Evolutionary conservation across 2,113 vertebrate genomes (phyloP).

Genomic region (Cyanistes caeruleus): DNA sequence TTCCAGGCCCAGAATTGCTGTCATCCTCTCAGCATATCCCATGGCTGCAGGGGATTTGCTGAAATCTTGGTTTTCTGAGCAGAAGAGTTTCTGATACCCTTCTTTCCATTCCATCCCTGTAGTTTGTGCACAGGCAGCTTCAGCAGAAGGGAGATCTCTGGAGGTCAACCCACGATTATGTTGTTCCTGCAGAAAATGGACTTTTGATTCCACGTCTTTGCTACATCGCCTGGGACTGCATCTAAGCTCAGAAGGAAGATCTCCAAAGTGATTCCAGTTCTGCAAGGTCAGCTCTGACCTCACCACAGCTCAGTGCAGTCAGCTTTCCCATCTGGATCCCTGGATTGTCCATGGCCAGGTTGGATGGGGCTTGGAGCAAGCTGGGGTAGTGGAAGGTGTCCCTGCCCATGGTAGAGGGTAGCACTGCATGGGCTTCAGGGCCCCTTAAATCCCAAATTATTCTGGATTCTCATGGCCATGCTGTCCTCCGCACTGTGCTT

Average conservation of each 20-base stretch:
- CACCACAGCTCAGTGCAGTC: background rate
- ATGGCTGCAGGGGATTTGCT: background rate
- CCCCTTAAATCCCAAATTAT: background rate
- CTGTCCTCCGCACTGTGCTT: background rate
- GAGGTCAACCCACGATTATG: fast-evolving
- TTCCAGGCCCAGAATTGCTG: background rate
- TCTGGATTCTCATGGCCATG: background rate
- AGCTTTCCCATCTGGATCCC: background rate
- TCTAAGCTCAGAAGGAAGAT: background rate
- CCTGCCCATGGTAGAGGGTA: background rate
- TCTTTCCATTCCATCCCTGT: background rate
- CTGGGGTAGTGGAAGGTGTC: fast-evolving
- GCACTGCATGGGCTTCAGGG: fast-evolving
- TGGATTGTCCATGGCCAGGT: background rate
- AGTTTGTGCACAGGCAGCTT: background rate
- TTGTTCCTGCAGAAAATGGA: background rate
- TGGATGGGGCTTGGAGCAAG: fast-evolving
- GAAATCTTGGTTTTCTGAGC: background rate
- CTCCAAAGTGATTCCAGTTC: background rate
- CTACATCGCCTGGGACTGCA: background rate
- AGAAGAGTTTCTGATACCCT: background rate
- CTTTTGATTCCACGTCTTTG: background rate
- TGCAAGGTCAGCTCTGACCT: background rate
- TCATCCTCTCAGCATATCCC: background rate
- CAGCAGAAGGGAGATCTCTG: background rate